Conservation (phyloP, 2,797 vertebrate genomes). For the Lagorchestes hirsutus region DNA sequence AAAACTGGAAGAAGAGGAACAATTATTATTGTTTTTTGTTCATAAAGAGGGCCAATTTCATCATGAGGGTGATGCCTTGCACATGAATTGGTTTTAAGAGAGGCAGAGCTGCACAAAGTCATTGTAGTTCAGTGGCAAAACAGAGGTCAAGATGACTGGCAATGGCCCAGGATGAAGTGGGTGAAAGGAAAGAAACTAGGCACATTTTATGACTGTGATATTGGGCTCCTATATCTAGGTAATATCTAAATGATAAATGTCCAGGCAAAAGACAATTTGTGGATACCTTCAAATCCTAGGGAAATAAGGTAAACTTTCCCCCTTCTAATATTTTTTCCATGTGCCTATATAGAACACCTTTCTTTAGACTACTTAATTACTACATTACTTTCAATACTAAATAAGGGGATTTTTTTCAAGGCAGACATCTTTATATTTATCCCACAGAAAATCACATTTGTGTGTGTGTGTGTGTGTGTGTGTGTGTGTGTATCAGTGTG, state of each 20-base stretch:
- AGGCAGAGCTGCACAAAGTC: neutral
- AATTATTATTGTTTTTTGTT: neutral
- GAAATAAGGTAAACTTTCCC: neutral
- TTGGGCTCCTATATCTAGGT: neutral
- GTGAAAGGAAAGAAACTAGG: neutral
- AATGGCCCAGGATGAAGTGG: neutral
- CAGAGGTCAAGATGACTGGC: neutral
- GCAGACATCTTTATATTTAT: neutral
- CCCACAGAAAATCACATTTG: neutral
- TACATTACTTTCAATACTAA: neutral
- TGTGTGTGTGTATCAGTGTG: neutral
- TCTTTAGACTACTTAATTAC: neutral
- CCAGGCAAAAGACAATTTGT: conserved; percentile 4
- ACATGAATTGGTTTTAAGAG: neutral
- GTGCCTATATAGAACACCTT: neutral
- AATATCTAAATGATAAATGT: neutral
- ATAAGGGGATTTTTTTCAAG: neutral
- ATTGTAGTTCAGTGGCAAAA: neutral
- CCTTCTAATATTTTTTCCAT: neutral
- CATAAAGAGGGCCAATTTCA: neutral
- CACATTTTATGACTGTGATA: fast-evolving
- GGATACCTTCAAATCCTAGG: neutral
- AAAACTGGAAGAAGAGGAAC: neutral
- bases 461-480: neutral
- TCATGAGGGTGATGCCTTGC: neutral